Evolutionary conservation across 1,140 invertebrate genomes (phyloP), one percentile per base, ranked within the genome.

Genomic region (Zaprionus davidi): DNA sequence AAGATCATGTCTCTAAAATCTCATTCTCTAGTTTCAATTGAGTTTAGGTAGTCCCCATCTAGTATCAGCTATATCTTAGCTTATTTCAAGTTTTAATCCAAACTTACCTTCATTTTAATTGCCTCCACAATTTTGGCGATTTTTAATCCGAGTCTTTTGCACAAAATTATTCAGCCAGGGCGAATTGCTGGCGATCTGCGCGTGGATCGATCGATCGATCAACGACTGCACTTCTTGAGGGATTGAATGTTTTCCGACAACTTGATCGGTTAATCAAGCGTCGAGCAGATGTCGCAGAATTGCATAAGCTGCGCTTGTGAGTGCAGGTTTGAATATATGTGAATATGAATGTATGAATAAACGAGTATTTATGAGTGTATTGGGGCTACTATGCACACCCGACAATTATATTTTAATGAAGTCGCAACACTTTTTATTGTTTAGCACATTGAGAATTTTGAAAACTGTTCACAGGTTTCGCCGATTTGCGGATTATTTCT

Each of bases 111-210:
- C 91, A 92, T 92, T 92, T 92, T 92, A 92, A 92, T 82, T 92
- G 91, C 91, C 91, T 92, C 91, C 91, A 92, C 91, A 92, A 92
- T 92, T 92, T 92, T 92, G 91, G 88, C 91, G 91, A 82, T 92
- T 92, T 90, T 91, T 92, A 88, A 86, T 92, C 90, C 90, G 88
- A 91, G 78, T 90, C 71, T 82, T 77, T 75, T 73, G 77, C 78
- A 76, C 79, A 71, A 90, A 84, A 74, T 79, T 81, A 62, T 79
- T 46, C 55, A 41, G 85, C 81, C 81, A 90, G 81, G 70, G n/a
- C 41, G 41, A 17, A 79, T 81, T 63, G 20, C 46, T 75, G 68
- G 63, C 62, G 31, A 41, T 44, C 20, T 20, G 28, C 24, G 28
- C 24, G 26, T 7, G 26, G 51, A 69, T 62, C 62, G 56, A 44